Evolutionary conservation across 1,140 invertebrate genomes (phyloP).

Genomic region (Mesaphorura yosii): DNA sequence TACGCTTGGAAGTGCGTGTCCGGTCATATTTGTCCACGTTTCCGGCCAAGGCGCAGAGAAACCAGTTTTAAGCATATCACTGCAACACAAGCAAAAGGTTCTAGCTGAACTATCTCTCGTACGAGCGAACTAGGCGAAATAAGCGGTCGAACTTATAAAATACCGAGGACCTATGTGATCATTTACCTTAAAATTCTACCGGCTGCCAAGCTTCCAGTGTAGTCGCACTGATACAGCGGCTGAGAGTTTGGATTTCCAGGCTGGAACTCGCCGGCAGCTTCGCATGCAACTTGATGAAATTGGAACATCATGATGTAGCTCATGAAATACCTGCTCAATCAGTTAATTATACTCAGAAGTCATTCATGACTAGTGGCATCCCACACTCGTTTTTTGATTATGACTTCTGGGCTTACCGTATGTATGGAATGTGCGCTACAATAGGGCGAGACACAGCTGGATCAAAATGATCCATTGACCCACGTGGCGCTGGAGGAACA

Average conservation of each 20-base stretch:
- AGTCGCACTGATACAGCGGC: conserved; percentile 39
- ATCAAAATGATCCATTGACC: conserved; percentile 1
- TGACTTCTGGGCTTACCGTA: background rate
- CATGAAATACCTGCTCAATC: conserved; percentile 40
- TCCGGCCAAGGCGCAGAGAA: background rate
- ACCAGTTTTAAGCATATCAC: background rate
- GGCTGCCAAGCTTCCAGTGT: conserved; percentile 36
- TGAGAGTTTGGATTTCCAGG: conserved; percentile 34
- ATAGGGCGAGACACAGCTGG: too few species aligned
- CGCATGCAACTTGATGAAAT: conserved; percentile 39
- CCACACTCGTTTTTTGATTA: background rate
- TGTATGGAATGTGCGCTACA: background rate
- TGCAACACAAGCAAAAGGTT: too few species aligned
- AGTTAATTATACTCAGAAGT: background rate
- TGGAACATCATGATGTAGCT: conserved; percentile 39
- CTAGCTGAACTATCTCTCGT: too few species aligned
- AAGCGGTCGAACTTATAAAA: too few species aligned
- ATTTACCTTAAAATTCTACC: conserved; percentile 32
- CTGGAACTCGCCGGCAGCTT: conserved; percentile 34
- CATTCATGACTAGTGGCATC: background rate
- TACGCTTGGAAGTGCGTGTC: background rate
- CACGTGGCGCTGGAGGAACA: background rate
- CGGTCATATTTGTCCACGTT: background rate
- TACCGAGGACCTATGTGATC: too few species aligned
- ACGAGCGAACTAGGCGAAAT: too few species aligned